A percentile compares a stretch with the other conserved stretches of the same genome.
Conservation (phyloP, 92 coral and sea anemone species). For the Desmophyllum pertusum region DNA sequence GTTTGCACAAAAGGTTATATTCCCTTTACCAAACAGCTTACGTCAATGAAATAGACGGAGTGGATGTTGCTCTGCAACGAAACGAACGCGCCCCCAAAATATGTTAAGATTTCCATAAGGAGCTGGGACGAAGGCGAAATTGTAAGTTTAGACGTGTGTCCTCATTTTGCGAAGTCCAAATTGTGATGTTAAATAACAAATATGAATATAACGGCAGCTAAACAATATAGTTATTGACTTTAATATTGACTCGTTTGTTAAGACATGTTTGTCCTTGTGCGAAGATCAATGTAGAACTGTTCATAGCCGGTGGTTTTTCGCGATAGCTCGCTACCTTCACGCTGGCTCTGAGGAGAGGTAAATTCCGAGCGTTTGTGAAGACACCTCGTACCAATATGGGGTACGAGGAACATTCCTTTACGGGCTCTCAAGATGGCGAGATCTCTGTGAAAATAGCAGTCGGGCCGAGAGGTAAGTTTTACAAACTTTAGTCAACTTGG, state of each 20-base stretch:
- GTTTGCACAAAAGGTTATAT: constrained; percentile 6
- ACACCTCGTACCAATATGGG: background rate
- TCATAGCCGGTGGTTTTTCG: background rate
- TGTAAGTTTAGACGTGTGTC: background rate
- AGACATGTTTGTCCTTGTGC: background rate
- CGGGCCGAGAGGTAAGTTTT: constrained; percentile 36
- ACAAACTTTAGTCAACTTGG: background rate
- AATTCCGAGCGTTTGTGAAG: constrained; percentile 25
- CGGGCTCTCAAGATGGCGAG: constrained; percentile 22
- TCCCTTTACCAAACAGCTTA: background rate
- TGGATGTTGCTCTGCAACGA: constrained; percentile 3
- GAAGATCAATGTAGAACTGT: background rate
- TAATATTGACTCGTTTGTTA: background rate
- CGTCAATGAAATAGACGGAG: background rate
- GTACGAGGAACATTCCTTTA: constrained; percentile 18
- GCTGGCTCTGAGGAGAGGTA: constrained; percentile 24
- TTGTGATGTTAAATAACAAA: background rate
- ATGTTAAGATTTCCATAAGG: background rate
- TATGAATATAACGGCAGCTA: background rate
- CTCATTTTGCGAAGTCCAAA: background rate
- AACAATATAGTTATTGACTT: constrained; percentile 12
- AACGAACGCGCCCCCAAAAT: background rate
- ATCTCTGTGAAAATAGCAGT: constrained; percentile 30
- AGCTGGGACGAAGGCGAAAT: background rate
- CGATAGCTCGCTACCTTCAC: background rate